Base-by-base conservation (phyloP, 2,113 vertebrate species). In the Trogon surrucura region DNA sequence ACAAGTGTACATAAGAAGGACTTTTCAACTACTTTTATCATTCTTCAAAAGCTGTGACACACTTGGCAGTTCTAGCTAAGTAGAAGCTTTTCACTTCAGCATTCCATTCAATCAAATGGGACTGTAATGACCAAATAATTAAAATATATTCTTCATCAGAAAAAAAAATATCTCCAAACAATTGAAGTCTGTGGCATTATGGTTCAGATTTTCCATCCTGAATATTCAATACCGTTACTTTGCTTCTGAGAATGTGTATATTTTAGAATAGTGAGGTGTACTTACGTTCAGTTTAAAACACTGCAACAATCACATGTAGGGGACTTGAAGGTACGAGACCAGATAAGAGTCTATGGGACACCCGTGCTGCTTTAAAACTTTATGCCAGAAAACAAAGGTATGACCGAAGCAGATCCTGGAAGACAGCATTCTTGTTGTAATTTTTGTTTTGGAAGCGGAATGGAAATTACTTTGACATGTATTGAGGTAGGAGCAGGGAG, bases 71-170 rank as follows among this genome's bases (percentile, higher is more conserved):
- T 66, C 38, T 47, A 72, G 30, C 85, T 62, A 72, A 91, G 73
- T 45, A 72, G 83, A 74, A 88, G 38, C 60, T 91, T 85, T 95
- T 67, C 20, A n/a, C 62, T 94, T 93, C 56, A 92, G 41, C 71
- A 73, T 38, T 78, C 41, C 32, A 44, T 93, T 95, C 83, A 85
- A 8, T 82, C 27, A 88, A 67, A 56, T 91, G 25, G 77, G 84
- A 38, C 38, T 93, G 47, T 53, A 86, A 85, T 85, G 72, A 89
- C 32, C 50, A 69, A 83, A 67, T 79, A 29, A 83, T 84, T 94
- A n/a, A 90, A 66, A 62, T 70, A 32, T 8, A 29, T 85, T 85
- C 38, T 89, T 89, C 8, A 61, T 65, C 22, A 74, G 71, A 62
- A 91, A 57, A 78, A 89, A 80, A 65, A 47, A 47, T 7, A 41